Evolutionary conservation across 2,797 vertebrate genomes (phyloP).

Genomic region (Crotalus adamanteus): DNA sequence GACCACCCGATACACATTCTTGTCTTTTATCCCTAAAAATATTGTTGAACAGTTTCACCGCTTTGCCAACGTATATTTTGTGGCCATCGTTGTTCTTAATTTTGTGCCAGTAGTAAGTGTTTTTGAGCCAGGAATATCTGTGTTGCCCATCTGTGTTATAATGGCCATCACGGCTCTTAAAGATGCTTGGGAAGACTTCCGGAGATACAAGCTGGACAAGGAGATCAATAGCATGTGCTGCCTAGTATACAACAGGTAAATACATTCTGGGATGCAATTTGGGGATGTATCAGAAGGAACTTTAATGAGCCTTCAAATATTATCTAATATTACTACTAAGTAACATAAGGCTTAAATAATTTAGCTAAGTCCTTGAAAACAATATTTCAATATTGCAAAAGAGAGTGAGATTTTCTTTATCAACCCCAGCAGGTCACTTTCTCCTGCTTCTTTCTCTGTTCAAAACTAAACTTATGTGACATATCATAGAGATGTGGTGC

Average conservation of each 20-base stretch:
- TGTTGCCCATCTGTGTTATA: conserved; percentile 86
- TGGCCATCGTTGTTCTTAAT: conserved; percentile 83
- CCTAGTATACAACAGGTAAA: conserved; percentile 87
- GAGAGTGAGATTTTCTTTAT: neutral
- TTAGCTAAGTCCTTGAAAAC: neutral
- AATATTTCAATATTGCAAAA: neutral
- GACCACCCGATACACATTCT: conserved; percentile 86
- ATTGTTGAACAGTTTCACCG: conserved; percentile 89
- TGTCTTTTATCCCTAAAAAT: conserved; percentile 88
- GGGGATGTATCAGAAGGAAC: neutral
- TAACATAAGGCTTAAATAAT: neutral
- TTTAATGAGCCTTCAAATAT: neutral
- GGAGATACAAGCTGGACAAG: conserved; percentile 83
- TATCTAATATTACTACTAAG: neutral
- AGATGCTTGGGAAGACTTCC: conserved; percentile 90
- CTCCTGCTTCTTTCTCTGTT: neutral
- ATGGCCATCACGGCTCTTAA: conserved; percentile 86
- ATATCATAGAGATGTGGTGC: neutral
- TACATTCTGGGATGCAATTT: rapidly evolving
- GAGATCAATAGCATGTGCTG: conserved; percentile 84
- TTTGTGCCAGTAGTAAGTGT: conserved; percentile 88
- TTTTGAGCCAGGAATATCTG: conserved; percentile 84
- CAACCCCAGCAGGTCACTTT: neutral
- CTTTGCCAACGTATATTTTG: conserved; percentile 89
- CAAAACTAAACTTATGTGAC: neutral